phyloP scores from a whole-genome alignment of 2,113 vertebrate genomes.

The Parus major region DNA sequence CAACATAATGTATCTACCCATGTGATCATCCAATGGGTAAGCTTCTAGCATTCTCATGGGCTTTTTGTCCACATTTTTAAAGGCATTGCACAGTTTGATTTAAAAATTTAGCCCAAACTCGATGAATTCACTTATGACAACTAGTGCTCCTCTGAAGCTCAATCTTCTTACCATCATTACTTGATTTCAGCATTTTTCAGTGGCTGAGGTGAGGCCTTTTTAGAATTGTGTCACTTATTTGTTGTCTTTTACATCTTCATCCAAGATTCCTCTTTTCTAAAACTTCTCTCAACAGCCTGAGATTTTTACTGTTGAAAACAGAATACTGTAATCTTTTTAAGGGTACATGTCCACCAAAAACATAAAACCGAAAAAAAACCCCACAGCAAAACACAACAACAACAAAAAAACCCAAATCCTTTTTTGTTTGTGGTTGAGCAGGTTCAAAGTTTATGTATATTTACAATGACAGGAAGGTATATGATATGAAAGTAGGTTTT shows the following conservation, averaged over 20 bases:
- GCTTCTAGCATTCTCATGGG: rapidly evolving
- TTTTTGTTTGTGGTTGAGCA: background rate
- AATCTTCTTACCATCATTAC: background rate
- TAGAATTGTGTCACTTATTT: background rate
- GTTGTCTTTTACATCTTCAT: background rate
- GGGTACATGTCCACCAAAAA: background rate
- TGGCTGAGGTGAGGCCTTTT: background rate
- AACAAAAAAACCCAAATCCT: background rate
- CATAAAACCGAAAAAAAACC: too few species aligned
- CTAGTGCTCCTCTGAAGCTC: background rate
- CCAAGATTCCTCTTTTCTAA: background rate
- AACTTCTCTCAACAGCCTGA: background rate
- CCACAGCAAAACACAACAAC: background rate
- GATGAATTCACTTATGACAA: background rate
- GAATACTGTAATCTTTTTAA: background rate
- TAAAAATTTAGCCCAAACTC: background rate
- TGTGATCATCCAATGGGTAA: background rate
- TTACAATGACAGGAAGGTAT: background rate
- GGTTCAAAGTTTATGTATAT: background rate
- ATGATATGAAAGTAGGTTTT: background rate
- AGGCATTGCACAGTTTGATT: background rate
- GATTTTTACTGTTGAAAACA: background rate
- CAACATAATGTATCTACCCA: background rate
- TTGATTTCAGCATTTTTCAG: background rate
- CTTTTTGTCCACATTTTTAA: background rate